These are phyloP conservation scores for Scaptomyza pallida DNA, from an alignment of 1,140 invertebrate species.

Conservation along the genomic window DNA sequence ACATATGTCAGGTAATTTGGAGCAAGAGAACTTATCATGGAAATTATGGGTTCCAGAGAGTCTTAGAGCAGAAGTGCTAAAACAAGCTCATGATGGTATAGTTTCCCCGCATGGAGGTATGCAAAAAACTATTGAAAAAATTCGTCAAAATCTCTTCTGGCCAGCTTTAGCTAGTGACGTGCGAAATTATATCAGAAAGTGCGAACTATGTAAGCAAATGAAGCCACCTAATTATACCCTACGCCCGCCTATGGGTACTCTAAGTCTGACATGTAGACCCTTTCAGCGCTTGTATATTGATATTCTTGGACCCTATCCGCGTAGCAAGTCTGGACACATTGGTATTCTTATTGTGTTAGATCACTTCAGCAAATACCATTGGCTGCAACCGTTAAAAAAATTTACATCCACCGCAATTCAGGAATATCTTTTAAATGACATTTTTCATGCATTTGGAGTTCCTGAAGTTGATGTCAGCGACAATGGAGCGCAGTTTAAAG, in stretches of 20 bases:
- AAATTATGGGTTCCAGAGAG: too few species aligned
- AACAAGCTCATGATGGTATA: neutral
- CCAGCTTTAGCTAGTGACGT: neutral
- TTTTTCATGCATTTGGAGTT: too few species aligned
- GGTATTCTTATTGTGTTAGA: too few species aligned
- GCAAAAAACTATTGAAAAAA: too few species aligned
- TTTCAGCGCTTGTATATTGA: neutral
- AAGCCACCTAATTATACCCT: too few species aligned
- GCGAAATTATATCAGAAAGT: neutral
- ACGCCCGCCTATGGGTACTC: neutral
- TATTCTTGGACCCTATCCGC: neutral
- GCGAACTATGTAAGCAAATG: neutral
- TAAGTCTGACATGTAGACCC: neutral
- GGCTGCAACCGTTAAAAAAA: neutral
- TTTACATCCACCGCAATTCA: neutral
- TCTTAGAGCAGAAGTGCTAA: too few species aligned
- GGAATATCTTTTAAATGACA: too few species aligned
- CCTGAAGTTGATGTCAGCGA: conserved; percentile 51
- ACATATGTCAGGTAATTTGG: too few species aligned
- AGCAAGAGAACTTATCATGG: too few species aligned
- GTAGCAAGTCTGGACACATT: neutral
- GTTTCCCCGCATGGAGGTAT: too few species aligned
- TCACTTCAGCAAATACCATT: neutral
- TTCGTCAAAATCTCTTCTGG: neutral
- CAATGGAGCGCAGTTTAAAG: too few species aligned